phyloP scores from a whole-genome alignment of 2,113 vertebrate genomes.

The Petroica traversi region DNA sequence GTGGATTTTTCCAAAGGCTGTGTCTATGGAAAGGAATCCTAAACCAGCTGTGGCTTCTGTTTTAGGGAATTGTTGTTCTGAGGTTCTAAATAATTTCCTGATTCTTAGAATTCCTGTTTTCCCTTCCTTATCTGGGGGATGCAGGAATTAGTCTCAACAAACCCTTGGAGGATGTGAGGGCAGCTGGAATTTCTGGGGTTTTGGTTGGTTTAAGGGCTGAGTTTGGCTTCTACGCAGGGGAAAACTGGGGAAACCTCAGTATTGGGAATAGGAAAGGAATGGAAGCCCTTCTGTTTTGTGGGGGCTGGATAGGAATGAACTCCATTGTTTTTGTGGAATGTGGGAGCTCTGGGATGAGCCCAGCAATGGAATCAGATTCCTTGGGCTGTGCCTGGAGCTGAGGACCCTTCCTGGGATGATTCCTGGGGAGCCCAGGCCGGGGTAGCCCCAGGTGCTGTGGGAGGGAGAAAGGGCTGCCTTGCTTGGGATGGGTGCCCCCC shows the following conservation, averaged over 20 bases:
- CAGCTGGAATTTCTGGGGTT: background rate
- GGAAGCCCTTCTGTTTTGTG: background rate
- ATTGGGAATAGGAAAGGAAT: background rate
- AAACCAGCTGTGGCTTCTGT: background rate
- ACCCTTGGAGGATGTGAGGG: no score
- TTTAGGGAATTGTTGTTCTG: background rate
- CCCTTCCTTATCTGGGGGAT: no score
- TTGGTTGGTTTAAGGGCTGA: background rate
- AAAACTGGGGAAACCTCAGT: background rate
- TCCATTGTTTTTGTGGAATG: background rate
- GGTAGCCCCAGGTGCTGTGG: background rate
- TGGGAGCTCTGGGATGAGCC: background rate
- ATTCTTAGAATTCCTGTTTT: background rate
- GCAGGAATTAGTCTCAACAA: accelerated
- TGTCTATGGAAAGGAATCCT: background rate
- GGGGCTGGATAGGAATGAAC: background rate
- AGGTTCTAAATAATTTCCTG: background rate
- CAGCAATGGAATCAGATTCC: background rate
- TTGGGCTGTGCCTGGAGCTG: background rate
- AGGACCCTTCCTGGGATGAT: no score
- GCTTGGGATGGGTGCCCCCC: background rate
- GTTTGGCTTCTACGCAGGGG: background rate
- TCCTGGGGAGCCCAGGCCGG: background rate
- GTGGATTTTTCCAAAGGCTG: background rate
- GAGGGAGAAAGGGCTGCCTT: background rate